Conservation (phyloP, 2,797 vertebrate species). For the Sebastes dallii region DNA sequence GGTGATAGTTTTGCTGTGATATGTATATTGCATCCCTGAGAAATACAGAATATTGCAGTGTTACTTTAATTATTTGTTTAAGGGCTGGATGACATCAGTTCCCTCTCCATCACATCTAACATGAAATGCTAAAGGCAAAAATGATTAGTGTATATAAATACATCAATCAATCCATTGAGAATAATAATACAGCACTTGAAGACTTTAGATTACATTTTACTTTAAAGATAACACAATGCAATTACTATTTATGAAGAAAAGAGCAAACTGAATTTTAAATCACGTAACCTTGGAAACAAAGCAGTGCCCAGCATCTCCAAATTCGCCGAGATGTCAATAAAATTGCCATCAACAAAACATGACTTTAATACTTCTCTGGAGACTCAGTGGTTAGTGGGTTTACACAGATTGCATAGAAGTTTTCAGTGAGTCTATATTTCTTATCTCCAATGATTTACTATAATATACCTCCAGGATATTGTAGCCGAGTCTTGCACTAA, state of each 20-base stretch:
- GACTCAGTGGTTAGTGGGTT: constrained; percentile 1
- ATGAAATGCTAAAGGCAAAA: constrained; percentile 2
- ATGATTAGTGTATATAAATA: not conserved
- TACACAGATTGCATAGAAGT: not conserved
- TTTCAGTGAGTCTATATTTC: not conserved
- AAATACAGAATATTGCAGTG: not conserved
- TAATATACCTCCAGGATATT: not conserved
- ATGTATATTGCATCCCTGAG: not conserved
- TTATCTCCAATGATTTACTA: not conserved
- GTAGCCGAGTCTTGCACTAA: not conserved
- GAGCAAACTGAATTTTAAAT: not conserved
- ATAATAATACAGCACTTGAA: not conserved
- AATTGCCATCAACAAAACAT: constrained; percentile 22
- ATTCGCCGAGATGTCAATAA: constrained; percentile 35
- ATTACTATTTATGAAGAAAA: constrained; percentile 14
- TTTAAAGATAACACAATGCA: not conserved
- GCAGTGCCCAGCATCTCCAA: not conserved
- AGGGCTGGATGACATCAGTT: not conserved
- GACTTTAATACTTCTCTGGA: constrained; percentile 2
- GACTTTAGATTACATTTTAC: too few species aligned
- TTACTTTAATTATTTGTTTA: not conserved
- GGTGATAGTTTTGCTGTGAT: constrained; percentile 20
- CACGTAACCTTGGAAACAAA: constrained; percentile 50
- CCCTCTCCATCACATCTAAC: not conserved
- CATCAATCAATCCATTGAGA: constrained; percentile 2